These are phyloP conservation scores for Bactericera cockerelli DNA, from an alignment of 1,140 invertebrate genomes.

Conservation along the genomic window DNA sequence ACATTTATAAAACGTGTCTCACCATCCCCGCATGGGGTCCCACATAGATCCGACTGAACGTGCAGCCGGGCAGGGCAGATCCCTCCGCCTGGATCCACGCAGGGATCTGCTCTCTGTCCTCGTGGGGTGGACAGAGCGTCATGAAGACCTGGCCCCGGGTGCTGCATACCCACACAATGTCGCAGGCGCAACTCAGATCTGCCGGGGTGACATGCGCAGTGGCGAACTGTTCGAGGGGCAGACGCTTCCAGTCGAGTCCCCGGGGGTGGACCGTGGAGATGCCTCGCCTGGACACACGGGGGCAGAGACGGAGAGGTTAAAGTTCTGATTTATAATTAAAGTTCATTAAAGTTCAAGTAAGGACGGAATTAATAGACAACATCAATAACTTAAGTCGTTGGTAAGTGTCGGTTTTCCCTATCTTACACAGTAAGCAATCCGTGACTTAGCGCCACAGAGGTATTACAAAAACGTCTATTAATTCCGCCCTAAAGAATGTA, in stretches of 20 bases:
- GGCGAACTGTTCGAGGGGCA: neutral
- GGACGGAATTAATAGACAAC: too few species aligned
- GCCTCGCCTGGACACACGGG: neutral
- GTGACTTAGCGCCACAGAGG: too few species aligned
- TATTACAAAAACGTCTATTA: too few species aligned
- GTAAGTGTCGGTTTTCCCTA: too few species aligned
- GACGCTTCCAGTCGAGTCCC: neutral
- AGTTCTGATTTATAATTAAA: too few species aligned
- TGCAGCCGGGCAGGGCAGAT: constrained; percentile 10
- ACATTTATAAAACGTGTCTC: too few species aligned
- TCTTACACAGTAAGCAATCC: too few species aligned
- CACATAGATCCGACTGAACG: neutral
- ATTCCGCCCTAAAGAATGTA: too few species aligned
- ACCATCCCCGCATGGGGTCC: constrained; percentile 24
- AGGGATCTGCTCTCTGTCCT: neutral
- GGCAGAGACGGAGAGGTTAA: too few species aligned
- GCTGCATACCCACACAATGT: constrained; percentile 4
- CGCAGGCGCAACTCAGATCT: neutral
- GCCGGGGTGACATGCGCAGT: neutral
- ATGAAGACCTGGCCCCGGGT: neutral
- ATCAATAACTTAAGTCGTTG: too few species aligned
- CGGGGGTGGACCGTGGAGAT: neutral
- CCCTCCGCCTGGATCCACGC: neutral
- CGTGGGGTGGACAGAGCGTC: neutral
- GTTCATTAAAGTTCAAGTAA: too few species aligned